phyloP scores from a whole-genome alignment of 2,113 vertebrate genomes.

The Cheilinus undulatus region DNA sequence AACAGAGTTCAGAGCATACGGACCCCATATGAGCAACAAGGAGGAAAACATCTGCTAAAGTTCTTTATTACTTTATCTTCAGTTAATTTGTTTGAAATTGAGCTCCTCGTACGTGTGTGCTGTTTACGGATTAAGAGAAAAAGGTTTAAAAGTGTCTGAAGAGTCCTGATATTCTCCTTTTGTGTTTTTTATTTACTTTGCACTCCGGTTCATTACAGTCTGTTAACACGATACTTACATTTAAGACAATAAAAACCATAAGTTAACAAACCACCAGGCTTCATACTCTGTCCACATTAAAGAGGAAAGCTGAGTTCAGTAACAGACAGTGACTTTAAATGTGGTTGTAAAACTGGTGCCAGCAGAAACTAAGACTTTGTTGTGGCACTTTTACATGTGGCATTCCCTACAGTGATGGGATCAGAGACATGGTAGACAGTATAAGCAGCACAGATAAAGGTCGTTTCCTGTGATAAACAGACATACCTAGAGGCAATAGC shows the following conservation, averaged over 20 bases:
- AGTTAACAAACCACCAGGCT: slow-evolving; percentile 35
- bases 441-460: slow-evolving; percentile 11
- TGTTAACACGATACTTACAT: slow-evolving; percentile 10
- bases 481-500: no score
- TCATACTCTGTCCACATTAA: slow-evolving; percentile 47
- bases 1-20: slow-evolving; percentile 23
- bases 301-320: slow-evolving; percentile 16
- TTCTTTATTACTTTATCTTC: slow-evolving; percentile 10
- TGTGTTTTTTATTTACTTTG: neutral
- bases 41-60: slow-evolving; percentile 53
- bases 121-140: slow-evolving; percentile 25
- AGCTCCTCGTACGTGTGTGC: neutral
- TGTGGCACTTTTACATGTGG: slow-evolving; percentile 50
- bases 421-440: neutral
- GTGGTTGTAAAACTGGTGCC: slow-evolving; percentile 54
- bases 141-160: slow-evolving; percentile 1
- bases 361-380: slow-evolving; percentile 53
- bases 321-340: slow-evolving; percentile 50
- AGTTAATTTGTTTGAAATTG: neutral
- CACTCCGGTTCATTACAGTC: neutral
- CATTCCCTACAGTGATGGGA: neutral
- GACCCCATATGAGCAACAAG: slow-evolving; percentile 46
- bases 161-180: neutral
- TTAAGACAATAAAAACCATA: slow-evolving; percentile 37
- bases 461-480: neutral